Evolutionary conservation across 2,113 vertebrate species (phyloP).

Genomic region (Rhodinocichla rosea): DNA sequence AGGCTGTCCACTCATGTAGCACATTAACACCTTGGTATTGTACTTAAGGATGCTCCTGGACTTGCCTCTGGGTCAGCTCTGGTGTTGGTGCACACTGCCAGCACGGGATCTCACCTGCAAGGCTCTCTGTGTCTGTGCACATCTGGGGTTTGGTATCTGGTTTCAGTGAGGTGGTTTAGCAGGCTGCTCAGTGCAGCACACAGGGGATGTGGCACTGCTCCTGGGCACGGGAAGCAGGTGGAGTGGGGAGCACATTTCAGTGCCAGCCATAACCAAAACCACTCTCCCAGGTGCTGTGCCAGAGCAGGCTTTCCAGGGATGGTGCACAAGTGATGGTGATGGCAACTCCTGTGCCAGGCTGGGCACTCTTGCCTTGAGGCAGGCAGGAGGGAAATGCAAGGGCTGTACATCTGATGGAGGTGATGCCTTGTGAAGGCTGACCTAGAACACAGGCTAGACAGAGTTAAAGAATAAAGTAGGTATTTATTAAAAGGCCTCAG

Average conservation of each 20-base stretch:
- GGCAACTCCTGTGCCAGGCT: neutral
- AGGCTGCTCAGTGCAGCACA: accelerated
- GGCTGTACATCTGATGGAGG: neutral
- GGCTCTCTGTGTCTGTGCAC: neutral
- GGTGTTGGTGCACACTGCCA: neutral
- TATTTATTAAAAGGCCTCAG: neutral
- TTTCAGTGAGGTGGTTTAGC: neutral
- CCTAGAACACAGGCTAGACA: neutral
- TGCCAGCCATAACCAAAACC: neutral
- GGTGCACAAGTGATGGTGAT: neutral
- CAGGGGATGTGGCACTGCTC: neutral
- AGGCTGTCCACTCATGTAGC: neutral
- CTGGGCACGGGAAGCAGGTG: neutral
- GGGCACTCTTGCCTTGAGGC: neutral
- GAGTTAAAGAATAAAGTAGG: neutral
- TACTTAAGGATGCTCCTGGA: neutral
- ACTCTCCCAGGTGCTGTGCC: neutral
- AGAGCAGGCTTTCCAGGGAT: neutral
- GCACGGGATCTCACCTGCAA: neutral
- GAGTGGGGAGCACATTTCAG: neutral
- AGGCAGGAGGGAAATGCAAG: neutral
- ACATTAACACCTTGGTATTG: accelerated
- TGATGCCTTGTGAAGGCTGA: neutral
- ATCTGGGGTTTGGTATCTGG: neutral
- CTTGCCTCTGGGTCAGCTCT: neutral